Conservation (phyloP, 2,797 vertebrate species). For the Perdix hodgsoniae region DNA sequence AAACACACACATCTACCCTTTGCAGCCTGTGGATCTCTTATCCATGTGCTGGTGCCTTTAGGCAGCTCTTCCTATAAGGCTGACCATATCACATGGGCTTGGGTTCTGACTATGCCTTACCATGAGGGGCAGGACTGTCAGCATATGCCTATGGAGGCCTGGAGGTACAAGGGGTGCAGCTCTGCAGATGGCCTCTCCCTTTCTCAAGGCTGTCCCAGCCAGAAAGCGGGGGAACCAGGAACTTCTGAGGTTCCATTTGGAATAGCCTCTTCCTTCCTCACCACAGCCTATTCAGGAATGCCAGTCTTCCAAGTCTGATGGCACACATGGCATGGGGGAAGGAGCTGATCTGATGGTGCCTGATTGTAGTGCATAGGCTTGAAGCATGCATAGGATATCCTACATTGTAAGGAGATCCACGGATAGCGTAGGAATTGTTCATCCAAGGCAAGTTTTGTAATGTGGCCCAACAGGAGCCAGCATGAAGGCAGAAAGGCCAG, state of each 20-base stretch:
- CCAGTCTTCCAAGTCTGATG: neutral
- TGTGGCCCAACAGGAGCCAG: neutral
- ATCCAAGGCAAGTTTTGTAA: neutral
- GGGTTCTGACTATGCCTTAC: neutral
- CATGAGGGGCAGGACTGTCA: neutral
- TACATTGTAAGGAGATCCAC: neutral
- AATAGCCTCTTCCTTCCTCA: neutral
- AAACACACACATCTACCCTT: neutral
- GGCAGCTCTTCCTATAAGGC: neutral
- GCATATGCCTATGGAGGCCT: neutral
- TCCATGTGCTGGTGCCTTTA: neutral
- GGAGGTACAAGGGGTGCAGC: rapidly evolving
- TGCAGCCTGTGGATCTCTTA: neutral
- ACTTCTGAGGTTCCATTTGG: neutral
- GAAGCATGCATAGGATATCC: neutral
- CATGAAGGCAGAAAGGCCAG: neutral
- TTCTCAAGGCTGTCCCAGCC: neutral
- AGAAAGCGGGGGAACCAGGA: neutral
- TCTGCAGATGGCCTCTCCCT: neutral
- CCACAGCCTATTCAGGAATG: neutral
- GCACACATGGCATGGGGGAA: neutral
- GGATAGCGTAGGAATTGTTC: neutral
- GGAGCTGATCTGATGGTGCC: neutral
- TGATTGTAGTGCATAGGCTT: neutral
- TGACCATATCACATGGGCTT: neutral